Base-by-base conservation (phyloP, 2,888 invertebrate species). In the Sthenelais limicola region DNA sequence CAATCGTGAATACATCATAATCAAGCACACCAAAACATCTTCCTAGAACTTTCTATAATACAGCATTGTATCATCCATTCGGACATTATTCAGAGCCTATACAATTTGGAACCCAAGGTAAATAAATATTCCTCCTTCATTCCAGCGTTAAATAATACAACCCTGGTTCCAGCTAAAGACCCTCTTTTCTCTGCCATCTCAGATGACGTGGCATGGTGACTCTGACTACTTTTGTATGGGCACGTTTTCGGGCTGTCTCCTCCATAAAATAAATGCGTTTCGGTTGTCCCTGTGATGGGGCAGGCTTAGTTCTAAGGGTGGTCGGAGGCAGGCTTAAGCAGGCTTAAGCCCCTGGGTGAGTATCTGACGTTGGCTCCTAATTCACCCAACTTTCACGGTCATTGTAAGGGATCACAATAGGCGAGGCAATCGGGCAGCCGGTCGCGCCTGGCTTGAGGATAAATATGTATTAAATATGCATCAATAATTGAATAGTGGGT, bases 391-490 rank as follows among this genome's bases (percentile, higher is more conserved):
- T 12, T n/a, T n/a, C 7, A 18, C n/a, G 56, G 32, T 33, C 18
- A 56, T 56, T 56, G 56, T 56, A 3, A 28, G 56, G 52, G 32
- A 32, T 2, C 2, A 56, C 56, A 56, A 56, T 5, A 24, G 21
- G 18, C 32, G 26, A 32, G 30, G 56, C 30, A 56, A 56, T 32
- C 56, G 56, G 28, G 32, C 56, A 56, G 56, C 56, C 30, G n/a
- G 56, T n/a, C 30, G 30, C 15, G 56, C n/a, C n/a, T n/a, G 30
- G 7, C 2, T 9, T 24, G 15, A 2, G 56, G 33, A 33, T 33
- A 56, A 56, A 56, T 56, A 56, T 56, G 56, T 56, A 56, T 56
- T 56, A 56, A 56, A 56, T 56, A 33, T 28, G 56, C 56, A 56
- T 56, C 24, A 32, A 28, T 28, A 33, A 56, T 56, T 18, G 56